Conservation (phyloP, 2,797 vertebrate species). For the Liasis olivaceus region DNA sequence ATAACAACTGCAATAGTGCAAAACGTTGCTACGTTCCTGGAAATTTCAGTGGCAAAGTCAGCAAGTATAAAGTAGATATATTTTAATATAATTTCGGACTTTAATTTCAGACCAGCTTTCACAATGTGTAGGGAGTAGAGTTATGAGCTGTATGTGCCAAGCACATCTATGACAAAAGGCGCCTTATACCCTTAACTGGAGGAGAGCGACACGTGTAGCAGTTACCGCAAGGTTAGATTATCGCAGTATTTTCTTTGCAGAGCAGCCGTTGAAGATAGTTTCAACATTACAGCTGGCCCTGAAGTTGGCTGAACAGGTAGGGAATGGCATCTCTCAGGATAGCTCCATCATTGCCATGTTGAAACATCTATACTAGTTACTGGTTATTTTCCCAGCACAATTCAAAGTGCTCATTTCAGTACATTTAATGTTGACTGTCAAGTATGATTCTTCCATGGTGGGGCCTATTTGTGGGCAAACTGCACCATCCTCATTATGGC, state of each 20-base stretch:
- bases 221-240: neutral
- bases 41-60: neutral
- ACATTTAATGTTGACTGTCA: neutral
- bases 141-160: neutral
- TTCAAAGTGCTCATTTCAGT: neutral
- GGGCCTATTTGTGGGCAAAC: neutral
- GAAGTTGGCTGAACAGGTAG: neutral
- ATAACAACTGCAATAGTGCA: neutral
- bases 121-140: neutral
- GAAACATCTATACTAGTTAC: neutral
- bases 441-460: neutral
- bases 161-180: neutral
- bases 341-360: neutral
- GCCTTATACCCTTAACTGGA: neutral
- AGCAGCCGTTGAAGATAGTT: neutral
- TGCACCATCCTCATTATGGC: neutral
- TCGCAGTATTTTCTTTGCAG: neutral
- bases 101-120: neutral
- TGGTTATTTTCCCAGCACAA: neutral
- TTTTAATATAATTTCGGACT: neutral
- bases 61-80: neutral
- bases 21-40: neutral
- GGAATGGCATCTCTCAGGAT: neutral
- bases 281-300: neutral
- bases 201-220: neutral